Evolutionary conservation across 2,797 vertebrate genomes (phyloP), one percentile per base, ranked within the genome.

Genomic region (Oophaga sylvatica): DNA sequence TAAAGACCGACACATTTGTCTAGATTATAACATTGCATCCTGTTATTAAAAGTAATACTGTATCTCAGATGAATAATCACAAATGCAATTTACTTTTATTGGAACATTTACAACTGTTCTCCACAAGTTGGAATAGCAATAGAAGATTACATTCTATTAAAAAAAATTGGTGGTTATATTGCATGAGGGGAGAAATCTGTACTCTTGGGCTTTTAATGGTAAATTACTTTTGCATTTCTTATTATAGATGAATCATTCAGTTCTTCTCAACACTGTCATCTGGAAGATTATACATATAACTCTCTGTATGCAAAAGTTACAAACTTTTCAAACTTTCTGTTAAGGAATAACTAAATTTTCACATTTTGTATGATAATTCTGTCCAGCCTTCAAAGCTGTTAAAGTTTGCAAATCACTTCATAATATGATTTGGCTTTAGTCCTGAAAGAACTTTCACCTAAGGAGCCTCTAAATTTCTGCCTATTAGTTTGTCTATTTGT

Each of bases 1-100:
- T 75, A 22, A 48, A 75, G 71, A 48, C 10, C 22, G 35, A 22
- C 35, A 45, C 41, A 75, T 75, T 48, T 45, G 45, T 45, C 68
- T 70, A 35, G 68, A 70, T 70, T 31, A 70, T 35, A 29, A 1
- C 19, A 75, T 75, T 75, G 11, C 31, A 35, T 75, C 9, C 17
- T 48, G 41, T 75, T 75, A 75, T 48, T 75, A 53, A 70, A 70
- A 70, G 29, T 75, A 75, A 75, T 75, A 20, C 71, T 75, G 9
- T n/a, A 75, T 48, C 71, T 75, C 41, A 48, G 41, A 70, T 29
- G 26, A 70, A 75, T 48, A 75, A 75, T 15, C 10, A 75, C 41
- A 48, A 41, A 75, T 70, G 41, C 71, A 75, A 45, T 48, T 75
- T 75, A 70, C 5, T 70, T 70, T 70, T 70, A 35, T 75, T 22